These are phyloP conservation scores for Caenorhabditis sp. DNA, from an alignment of 2,888 invertebrate genomes.

Conservation along the genomic window DNA sequence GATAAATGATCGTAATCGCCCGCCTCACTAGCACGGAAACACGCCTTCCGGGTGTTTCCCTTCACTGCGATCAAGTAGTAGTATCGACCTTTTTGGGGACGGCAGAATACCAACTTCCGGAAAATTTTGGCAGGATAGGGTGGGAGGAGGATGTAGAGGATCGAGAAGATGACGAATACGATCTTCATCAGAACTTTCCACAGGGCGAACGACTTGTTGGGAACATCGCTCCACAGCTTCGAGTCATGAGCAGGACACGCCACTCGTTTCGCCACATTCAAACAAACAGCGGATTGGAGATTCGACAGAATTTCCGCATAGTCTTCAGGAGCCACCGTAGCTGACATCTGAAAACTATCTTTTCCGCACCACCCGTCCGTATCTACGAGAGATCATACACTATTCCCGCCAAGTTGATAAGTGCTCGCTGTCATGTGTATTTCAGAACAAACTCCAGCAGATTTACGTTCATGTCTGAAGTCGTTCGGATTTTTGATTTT, in stretches of 20 bases:
- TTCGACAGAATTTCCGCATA: constrained; percentile 55
- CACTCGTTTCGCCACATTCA: constrained; percentile 57
- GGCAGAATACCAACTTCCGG: constrained; percentile 63
- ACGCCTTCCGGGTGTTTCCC: constrained; percentile 36
- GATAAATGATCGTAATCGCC: constrained; percentile 53
- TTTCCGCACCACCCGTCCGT: neutral
- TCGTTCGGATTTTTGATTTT: neutral
- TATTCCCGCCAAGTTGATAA: constrained; percentile 21
- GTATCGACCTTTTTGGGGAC: constrained; percentile 60
- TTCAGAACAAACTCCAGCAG: constrained; percentile 47
- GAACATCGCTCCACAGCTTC: constrained; percentile 56
- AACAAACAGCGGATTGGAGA: constrained; percentile 57
- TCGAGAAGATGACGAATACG: constrained; percentile 33
- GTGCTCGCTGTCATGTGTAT: constrained; percentile 42
- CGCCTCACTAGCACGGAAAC: constrained; percentile 64
- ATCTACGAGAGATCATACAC: constrained; percentile 33
- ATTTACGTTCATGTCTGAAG: constrained; percentile 36
- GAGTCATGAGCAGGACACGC: constrained; percentile 69
- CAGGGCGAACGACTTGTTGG: constrained; percentile 7
- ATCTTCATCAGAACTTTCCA: constrained; percentile 33
- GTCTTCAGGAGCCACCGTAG: constrained; percentile 62
- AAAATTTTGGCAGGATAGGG: constrained; percentile 63
- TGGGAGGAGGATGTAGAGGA: constrained; percentile 60
- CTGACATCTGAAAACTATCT: constrained; percentile 44
- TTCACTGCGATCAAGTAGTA: constrained; percentile 64